phyloP scores from a whole-genome alignment of 2,888 invertebrate genomes.

The Drosophila subquinaria region DNA sequence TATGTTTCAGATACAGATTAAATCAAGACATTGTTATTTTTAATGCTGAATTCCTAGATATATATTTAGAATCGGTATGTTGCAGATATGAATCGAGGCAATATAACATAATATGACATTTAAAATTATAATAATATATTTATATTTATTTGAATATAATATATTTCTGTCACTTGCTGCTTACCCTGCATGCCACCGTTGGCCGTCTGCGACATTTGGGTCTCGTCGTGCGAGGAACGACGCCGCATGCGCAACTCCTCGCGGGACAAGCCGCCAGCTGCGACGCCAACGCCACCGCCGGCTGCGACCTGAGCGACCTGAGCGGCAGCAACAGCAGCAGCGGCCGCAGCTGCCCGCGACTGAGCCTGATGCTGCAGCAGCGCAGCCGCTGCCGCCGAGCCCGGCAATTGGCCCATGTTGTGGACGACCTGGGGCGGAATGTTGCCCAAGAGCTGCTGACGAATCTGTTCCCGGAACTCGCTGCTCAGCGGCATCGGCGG shows the following conservation, averaged over 20 bases:
- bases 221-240: slow-evolving; percentile 86
- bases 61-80: too few relatives aligned
- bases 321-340: slow-evolving; percentile 78
- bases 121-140: too few relatives aligned
- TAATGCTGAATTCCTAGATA: too few relatives aligned
- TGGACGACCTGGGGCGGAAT: slow-evolving; percentile 81
- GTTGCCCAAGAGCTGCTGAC: slow-evolving; percentile 84
- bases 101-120: too few relatives aligned
- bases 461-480: slow-evolving; percentile 85
- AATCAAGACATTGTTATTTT: too few relatives aligned
- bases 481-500: slow-evolving; percentile 83
- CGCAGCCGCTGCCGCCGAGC: slow-evolving; percentile 84
- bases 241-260: slow-evolving; percentile 85
- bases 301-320: slow-evolving; percentile 43
- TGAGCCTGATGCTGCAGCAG: slow-evolving; percentile 84
- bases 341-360: slow-evolving; percentile 83
- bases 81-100: too few relatives aligned
- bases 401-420: slow-evolving; percentile 82
- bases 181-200: slow-evolving; percentile 83
- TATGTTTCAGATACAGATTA: too few relatives aligned
- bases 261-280: slow-evolving; percentile 77
- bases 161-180: slow-evolving; percentile 4
- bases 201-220: slow-evolving; percentile 82
- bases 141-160: not conserved
- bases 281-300: slow-evolving; percentile 40